phyloP scores from a whole-genome alignment of 2,797 vertebrate species.

The Pristis pectinata region DNA sequence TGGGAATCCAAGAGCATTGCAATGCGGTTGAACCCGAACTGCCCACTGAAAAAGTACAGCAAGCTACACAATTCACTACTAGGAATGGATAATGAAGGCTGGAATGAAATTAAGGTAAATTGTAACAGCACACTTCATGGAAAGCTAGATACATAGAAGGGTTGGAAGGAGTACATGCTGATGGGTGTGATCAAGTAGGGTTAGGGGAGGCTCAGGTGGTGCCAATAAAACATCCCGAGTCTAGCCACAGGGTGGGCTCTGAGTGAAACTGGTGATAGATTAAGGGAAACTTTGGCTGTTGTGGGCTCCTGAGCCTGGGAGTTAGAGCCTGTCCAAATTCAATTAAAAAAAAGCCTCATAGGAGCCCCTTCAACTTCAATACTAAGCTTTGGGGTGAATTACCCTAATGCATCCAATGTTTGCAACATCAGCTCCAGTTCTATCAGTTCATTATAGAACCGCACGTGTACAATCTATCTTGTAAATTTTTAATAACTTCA shows the following conservation, averaged over 20 bases:
- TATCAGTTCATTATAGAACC: not conserved
- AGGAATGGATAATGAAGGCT: too few species aligned
- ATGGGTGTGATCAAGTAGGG: not conserved
- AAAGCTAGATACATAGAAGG: too few species aligned
- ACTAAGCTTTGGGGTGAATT: not conserved
- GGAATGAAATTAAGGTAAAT: too few species aligned
- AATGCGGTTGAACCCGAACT: too few species aligned
- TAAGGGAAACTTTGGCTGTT: not conserved
- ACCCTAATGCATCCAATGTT: not conserved
- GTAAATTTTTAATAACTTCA: constrained; percentile 8
- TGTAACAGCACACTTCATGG: too few species aligned
- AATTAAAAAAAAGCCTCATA: not conserved
- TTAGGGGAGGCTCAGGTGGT: not conserved
- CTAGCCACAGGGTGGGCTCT: not conserved
- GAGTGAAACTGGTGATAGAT: not conserved
- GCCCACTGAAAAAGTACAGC: too few species aligned
- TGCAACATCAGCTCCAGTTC: not conserved
- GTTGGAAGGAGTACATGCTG: not conserved
- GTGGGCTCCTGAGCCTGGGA: not conserved
- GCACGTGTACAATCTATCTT: not conserved
- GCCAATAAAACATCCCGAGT: too few species aligned
- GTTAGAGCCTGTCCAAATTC: not conserved
- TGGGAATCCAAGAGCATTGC: too few species aligned
- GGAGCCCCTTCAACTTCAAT: not conserved
- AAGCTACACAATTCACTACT: too few species aligned